Evolutionary conservation across 2,888 invertebrate species (phyloP), one percentile per base, ranked within the genome.

Genomic region (Noctua pronuba): DNA sequence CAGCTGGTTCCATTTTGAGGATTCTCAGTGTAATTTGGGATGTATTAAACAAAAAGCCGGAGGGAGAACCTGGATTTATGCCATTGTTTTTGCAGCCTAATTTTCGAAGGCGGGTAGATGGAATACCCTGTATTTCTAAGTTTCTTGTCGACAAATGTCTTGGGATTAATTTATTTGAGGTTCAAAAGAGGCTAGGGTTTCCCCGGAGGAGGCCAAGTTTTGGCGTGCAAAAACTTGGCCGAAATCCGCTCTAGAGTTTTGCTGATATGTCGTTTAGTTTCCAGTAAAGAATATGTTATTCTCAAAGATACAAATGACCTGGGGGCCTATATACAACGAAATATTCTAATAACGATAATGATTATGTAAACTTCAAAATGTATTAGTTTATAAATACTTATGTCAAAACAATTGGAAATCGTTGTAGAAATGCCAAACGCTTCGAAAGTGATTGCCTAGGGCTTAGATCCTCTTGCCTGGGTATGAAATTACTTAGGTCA

Each of bases 151-250:
- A 70, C 46, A 55, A 69, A 44, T 46, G 24, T 73, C 73, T 83
- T 76, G 76, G 55, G 69, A 71, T 46, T 76, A 82, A 83, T 83
- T 76, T 76, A 73, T 83, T 75, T 73, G 41, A 21, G 77, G 82
- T 75, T 80, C 72, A 55, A 55, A 41, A 80, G 46, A 71, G 52
- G 67, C 35, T 24, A 16, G 55, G 84, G 41, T 81, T 58, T 55
- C 35, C 69, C 69, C 41, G 60, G 13, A 38, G 84, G 67, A 52
- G 31, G 10, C 44, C 7, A 68, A 79, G 71, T 81, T 81, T 58
- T 21, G 28, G 28, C 16, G 24, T 21, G 67, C 31, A 85, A 73
- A 74, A 74, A 81, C 79, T 79, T 58, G 13, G n/a, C 38, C 35
- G 28, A 13, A 68, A 35, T 35, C 16, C 21, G 16, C 16, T 28